Evolutionary conservation across 2,797 vertebrate genomes (phyloP).

Genomic region (Urocyon cinereoargenteus): DNA sequence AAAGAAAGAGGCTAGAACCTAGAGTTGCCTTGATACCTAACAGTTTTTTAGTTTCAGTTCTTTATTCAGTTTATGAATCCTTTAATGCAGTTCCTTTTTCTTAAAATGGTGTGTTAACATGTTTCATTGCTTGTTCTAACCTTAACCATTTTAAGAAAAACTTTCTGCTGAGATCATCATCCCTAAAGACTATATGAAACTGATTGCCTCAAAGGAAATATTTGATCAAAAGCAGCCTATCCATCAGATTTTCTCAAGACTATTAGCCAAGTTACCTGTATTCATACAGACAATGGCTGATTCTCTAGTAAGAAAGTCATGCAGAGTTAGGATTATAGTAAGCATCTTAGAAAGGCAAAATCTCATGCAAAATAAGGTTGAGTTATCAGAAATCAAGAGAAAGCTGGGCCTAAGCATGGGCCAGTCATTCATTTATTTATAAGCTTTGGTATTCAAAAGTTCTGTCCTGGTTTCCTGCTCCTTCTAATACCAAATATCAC

Average conservation of each 20-base stretch:
- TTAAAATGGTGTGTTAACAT: neutral
- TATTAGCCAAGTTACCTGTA: neutral
- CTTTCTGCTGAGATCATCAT: neutral
- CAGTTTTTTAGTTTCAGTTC: neutral
- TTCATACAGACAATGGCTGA: neutral
- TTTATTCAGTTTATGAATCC: neutral
- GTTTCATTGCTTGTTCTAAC: neutral
- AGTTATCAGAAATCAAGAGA: constrained; percentile 1
- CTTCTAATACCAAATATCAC: neutral
- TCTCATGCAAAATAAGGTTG: constrained; percentile 9
- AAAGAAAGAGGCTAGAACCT: neutral
- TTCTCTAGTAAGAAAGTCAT: neutral
- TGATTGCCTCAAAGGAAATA: neutral
- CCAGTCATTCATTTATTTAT: constrained; percentile 11
- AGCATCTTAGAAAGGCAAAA: neutral
- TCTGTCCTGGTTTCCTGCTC: neutral
- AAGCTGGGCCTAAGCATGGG: neutral
- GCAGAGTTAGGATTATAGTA: neutral
- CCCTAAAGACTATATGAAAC: neutral
- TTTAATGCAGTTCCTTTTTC: neutral
- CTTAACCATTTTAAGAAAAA: neutral
- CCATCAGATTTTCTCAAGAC: neutral
- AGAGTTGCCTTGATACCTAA: neutral
- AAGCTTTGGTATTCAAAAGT: neutral
- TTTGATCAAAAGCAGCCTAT: neutral